Conservation (phyloP, 2,888 invertebrate genomes). For the Noctua pronuba region DNA sequence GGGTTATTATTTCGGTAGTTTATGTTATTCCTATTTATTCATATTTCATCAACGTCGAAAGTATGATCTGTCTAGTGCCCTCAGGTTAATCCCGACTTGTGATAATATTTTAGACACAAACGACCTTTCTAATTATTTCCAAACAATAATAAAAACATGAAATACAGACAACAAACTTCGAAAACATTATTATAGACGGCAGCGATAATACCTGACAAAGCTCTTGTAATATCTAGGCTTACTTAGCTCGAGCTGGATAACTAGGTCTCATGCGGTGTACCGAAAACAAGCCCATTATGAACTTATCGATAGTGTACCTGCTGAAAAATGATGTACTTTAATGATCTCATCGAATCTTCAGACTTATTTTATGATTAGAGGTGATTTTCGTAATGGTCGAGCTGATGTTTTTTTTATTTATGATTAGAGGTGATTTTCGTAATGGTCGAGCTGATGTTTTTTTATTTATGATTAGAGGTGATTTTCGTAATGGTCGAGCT, state of each 20-base stretch:
- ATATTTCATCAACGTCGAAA: too few relatives aligned
- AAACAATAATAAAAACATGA: constrained; percentile 1
- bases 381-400: not conserved
- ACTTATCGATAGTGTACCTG: constrained; percentile 1
- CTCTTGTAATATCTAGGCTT: constrained; percentile 14
- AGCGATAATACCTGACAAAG: constrained; percentile 4
- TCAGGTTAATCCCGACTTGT: not conserved
- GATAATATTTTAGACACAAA: not conserved
- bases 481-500: not conserved
- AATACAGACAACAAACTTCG: not conserved
- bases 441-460: not conserved
- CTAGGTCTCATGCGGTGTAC: not conserved
- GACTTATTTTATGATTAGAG: constrained; percentile 4
- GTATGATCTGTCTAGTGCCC: too few relatives aligned
- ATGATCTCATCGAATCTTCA: not conserved
- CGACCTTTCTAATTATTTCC: not conserved
- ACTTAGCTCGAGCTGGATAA: not conserved
- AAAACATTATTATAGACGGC: not conserved
- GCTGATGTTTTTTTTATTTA: not conserved
- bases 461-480: constrained; percentile 2
- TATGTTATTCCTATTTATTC: too few relatives aligned
- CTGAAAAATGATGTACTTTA: not conserved
- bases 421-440: not conserved
- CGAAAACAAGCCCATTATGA: constrained; percentile 11
- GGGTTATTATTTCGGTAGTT: too few relatives aligned